Percentiles rank a stretch among this genome's conserved stretches.
Conservation (phyloP, 2,888 invertebrate species). For the Terebella lapidaria region DNA sequence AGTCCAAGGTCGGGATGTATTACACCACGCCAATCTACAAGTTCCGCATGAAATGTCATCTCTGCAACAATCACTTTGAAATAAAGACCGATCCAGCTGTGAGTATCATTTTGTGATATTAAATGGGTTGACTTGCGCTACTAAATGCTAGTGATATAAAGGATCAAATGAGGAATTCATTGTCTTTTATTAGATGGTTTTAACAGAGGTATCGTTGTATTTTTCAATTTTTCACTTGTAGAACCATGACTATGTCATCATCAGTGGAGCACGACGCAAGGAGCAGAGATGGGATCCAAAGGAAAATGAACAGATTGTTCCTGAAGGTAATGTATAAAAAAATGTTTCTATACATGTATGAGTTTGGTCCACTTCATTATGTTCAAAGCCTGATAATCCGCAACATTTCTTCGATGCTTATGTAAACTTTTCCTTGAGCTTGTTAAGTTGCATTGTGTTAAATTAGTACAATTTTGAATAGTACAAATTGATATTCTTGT, state of each 20-base stretch:
- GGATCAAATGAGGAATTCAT: too few relatives aligned
- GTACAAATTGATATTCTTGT: too few relatives aligned
- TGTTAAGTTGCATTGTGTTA: too few relatives aligned
- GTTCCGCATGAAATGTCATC: conserved; percentile 98
- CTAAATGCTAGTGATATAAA: too few relatives aligned
- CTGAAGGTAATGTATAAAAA: conserved; percentile 56
- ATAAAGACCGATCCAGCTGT: conserved; percentile 97
- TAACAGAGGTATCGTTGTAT: not conserved
- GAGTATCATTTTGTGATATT: conserved; percentile 14
- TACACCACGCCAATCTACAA: conserved; percentile 96
- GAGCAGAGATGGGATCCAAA: conserved; percentile 98
- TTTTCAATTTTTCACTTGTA: conserved; percentile 51
- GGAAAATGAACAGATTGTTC: conserved; percentile 76
- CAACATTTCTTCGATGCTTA: too few relatives aligned
- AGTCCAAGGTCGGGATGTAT: conserved; percentile 81
- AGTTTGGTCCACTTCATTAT: too few relatives aligned
- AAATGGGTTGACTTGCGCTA: too few relatives aligned
- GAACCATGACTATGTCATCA: conserved; percentile 94
- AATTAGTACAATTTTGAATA: too few relatives aligned
- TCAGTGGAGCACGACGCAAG: conserved; percentile 90
- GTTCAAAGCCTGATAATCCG: too few relatives aligned
- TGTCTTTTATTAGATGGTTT: too few relatives aligned
- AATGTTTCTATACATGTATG: too few relatives aligned
- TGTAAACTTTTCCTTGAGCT: too few relatives aligned
- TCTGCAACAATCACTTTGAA: conserved; percentile 94